Evolutionary conservation across 2,797 vertebrate species (phyloP), one percentile per base, ranked within the genome.

Genomic region (Mus spretus): DNA sequence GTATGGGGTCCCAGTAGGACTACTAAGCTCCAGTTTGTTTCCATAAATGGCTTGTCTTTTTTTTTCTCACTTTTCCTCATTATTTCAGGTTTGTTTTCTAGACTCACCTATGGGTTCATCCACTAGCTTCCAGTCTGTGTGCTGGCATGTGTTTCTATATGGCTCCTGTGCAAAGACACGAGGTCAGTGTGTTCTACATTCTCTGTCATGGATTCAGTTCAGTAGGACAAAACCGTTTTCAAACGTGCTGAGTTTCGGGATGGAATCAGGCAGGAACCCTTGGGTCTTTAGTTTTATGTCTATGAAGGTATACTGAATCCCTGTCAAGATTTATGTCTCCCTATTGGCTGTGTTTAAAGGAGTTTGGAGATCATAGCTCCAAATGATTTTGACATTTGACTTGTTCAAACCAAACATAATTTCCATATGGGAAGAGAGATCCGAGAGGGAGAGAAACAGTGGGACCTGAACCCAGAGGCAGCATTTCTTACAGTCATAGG

Each of bases 131-230:
- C 5, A 67, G 55, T 47, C 77, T 78, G 70, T 24, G 13, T 57
- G 28, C 85, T 50, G 6, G 0, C 1, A 22, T 37, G 44, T 55
- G 83, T 72, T 74, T 86, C 28, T 63, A 28, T 0, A 5, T 37
- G 81, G 37, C 70, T 96, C 61, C 34, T 40, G 74, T 0, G 7
- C 10, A 6, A 59, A 77, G 70, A 74, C 7, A 28, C 34, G 50
- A 87, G 70, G 63, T 75, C 40, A 37, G 11, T 10, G 37, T 19
- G 80, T 40, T 90, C 20, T 75, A 80, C n/a, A 10, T 13, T 7
- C 7, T 90, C 78, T 14, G 74, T 47, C 61, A 63, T 89, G 8
- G 91, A 83, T 90, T 93, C 85, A 61, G 31, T 34, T 89, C 15
- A 57, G n/a, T 17, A 22, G n/a, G 63, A 8, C 26, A 22, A 34